A percentile compares a stretch with the other conserved stretches of the same genome.
phyloP scores from a whole-genome alignment of 2,888 invertebrate species.

The Smittia aterrima region DNA sequence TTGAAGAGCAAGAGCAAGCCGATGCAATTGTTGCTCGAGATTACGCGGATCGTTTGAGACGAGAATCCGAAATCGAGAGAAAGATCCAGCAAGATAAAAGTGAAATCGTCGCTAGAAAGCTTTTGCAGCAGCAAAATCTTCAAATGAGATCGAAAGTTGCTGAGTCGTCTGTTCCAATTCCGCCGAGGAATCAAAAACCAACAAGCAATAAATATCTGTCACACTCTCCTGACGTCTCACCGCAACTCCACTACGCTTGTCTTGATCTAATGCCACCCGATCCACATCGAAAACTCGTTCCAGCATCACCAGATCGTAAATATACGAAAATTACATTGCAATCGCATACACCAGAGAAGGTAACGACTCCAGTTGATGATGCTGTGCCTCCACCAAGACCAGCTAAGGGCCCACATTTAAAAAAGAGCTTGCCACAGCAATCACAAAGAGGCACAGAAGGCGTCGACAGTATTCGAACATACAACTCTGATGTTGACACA shows the following conservation, averaged over 20 bases:
- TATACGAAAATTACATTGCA: constrained; percentile 43
- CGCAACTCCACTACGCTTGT: constrained; percentile 43
- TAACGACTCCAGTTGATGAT: neutral
- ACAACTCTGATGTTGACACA: constrained; percentile 35
- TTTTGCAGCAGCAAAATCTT: constrained; percentile 52
- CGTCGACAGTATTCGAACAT: constrained; percentile 43
- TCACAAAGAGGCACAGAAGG: constrained; percentile 14
- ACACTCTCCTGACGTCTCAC: constrained; percentile 30
- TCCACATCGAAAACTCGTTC: constrained; percentile 36
- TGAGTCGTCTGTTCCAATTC: constrained; percentile 38
- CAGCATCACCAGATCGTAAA: constrained; percentile 31
- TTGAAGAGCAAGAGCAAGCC: constrained; percentile 69
- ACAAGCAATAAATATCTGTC: constrained; percentile 29
- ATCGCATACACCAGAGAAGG: constrained; percentile 44
- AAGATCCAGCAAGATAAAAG: constrained; percentile 58
- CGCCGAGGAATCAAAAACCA: constrained; percentile 43
- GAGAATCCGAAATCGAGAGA: constrained; percentile 57
- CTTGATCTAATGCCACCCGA: constrained; percentile 42
- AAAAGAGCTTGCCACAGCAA: neutral
- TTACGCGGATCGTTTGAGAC: constrained; percentile 64
- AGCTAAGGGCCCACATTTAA: constrained; percentile 24
- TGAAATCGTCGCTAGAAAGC: constrained; percentile 56
- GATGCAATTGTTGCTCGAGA: constrained; percentile 66
- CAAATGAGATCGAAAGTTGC: constrained; percentile 8
- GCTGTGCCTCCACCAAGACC: constrained; percentile 36